Conservation (phyloP, 2,113 vertebrate genomes). For the Sturnus vulgaris region DNA sequence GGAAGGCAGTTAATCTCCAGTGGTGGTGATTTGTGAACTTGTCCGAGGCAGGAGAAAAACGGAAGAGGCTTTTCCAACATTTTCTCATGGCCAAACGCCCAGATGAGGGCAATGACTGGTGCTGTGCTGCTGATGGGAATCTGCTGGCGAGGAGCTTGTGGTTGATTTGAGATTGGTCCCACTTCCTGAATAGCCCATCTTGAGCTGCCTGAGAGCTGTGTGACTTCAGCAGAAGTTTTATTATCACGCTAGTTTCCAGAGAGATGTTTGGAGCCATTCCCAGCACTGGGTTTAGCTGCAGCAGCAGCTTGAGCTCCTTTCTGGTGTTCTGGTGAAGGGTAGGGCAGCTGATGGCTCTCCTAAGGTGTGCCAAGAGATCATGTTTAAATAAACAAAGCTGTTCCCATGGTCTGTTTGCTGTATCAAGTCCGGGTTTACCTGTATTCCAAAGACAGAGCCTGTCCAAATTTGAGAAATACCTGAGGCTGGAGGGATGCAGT, state of each 20-base stretch:
- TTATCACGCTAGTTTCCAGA: neutral
- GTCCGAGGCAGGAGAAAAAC: neutral
- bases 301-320: neutral
- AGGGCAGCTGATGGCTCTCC: neutral
- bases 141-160: neutral
- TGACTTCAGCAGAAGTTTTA: constrained; percentile 2
- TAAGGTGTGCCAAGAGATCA: neutral
- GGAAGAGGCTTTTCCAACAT: neutral
- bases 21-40: neutral
- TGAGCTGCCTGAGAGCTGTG: neutral
- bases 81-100: neutral
- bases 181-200: neutral
- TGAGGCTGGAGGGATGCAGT: neutral
- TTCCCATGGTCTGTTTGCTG: neutral
- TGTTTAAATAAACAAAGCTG: neutral
- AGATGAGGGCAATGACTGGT: neutral
- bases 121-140: neutral
- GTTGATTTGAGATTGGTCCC: neutral
- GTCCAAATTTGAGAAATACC: neutral
- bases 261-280: neutral
- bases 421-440: neutral
- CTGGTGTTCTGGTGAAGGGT: neutral
- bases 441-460: neutral
- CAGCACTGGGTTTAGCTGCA: neutral
- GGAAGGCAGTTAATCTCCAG: neutral